Base-by-base conservation (phyloP, 1,140 invertebrate species). In the Drosophila ercepeae region DNA sequence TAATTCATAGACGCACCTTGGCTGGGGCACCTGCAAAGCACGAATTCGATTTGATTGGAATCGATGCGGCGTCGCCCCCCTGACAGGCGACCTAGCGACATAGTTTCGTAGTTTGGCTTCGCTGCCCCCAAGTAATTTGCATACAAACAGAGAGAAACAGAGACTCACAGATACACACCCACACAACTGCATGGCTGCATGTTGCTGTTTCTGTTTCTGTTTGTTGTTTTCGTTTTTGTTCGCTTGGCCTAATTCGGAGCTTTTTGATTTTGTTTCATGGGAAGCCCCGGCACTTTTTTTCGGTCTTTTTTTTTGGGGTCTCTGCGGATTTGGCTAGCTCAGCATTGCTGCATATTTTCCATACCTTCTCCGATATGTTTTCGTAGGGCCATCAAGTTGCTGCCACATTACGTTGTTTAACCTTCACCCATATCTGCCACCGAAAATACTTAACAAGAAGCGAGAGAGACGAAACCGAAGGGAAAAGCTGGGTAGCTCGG, bases 241-340 rank as follows among this genome's bases (percentile, higher is more conserved):
- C 77, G 75, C 73, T 82, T 86, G 82, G 82, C 82, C 82, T 86
- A 86, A 86, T 86, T 86, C 73, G 75, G 74, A 59, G 82, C 82
- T 88, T 88, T 88, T 78, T 82, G 73, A 86, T 82, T 86, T 88
- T 78, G 77, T 88, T 88, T 86, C 77, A 70, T 77, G 74, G 57
- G 55, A 54, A 67, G 68, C 60, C 18, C 44, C 57, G 46, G 42
- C 13, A 13, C 61, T 18, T 3, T 8, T n/a, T 16, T 8, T 39
- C n/a, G 6, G 2, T 18, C 6, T 39, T 16, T 39, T 39, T 39
- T 39, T 39, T 39, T 39, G 4, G 29, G 29, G 29, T 32, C 44
- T 29, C 59, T 27, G 25, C 48, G 36, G 29, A 34, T 77, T 88
- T 13, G 50, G 82, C 76, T 65, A 60, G 45, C 61, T 58, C 79